Base-by-base conservation (phyloP, 1,140 invertebrate species). In the Psix sp. region DNA sequence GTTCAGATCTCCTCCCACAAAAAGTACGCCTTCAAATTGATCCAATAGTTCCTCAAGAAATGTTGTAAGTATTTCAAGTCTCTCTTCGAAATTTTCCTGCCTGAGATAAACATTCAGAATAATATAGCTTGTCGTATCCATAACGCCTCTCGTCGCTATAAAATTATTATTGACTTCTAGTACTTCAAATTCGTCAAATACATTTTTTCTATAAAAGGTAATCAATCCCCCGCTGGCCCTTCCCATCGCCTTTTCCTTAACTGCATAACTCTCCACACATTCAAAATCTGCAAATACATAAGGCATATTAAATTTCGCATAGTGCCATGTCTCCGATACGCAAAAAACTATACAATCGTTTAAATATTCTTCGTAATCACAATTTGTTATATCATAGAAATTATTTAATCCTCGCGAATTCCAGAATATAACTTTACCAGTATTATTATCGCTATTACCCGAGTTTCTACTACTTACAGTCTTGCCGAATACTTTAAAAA, bases 81-180 rank as follows among this genome's bases (percentile, higher is more conserved):
- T 54, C 10, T 29, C 36, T 17, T 54, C 21, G 18, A 52, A 38
- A 2, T 67, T 42, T 0, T 46, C 40, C 5, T 3, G 15, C 31
- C 49, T 40, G 24, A 54, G 0, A n/a, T 54, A 54, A 1, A 54
- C 49, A 13, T 40, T 54, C 5, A 40, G 4, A n/a, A 40, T 42
- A 0, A 40, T 3, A 9, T 42, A 31, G 24, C 20, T 5, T 1
- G 13, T 3, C 5, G 29, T 7, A 1, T 42, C 15, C 5, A 54
- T 54, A n/a, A 24, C 40, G 24, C 48, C 38, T 16, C 39, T 51
- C 10, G 39, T 11, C 0, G 48, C 48, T 51, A 51, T 51, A 17
- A 51, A 52, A 7, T 24, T 38, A 1, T 20, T 20, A 7, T 40
- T 36, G n/a, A 3, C 11, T 6, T 52, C 49, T 3, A 26, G 1